Conservation (phyloP, 2,888 invertebrate genomes). For the Luffia ferchaultella region DNA sequence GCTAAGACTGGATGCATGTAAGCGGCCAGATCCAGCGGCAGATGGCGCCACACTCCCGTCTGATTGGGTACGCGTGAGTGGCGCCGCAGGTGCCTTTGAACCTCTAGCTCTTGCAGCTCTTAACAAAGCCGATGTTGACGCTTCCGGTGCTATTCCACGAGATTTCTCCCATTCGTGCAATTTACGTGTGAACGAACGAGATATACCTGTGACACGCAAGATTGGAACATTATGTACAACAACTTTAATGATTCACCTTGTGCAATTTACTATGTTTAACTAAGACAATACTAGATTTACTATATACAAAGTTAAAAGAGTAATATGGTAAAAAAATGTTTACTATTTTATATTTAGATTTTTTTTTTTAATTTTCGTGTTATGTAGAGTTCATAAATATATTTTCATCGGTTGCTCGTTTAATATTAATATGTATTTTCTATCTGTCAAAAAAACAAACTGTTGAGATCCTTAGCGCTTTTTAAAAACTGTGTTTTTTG, state of each 20-base stretch:
- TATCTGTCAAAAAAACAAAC: too few species aligned
- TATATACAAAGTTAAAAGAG: neutral
- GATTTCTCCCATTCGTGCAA: conserved; percentile 93
- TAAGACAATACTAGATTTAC: neutral
- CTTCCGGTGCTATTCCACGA: conserved; percentile 85
- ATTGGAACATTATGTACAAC: neutral
- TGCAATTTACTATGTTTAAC: neutral
- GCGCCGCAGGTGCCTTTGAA: conserved; percentile 33
- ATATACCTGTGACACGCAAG: conserved; percentile 63
- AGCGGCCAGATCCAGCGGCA: conserved; percentile 65
- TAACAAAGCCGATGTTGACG: conserved; percentile 82
- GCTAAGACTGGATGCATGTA: conserved; percentile 76
- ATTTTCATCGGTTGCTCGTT: too few species aligned
- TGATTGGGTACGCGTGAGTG: conserved; percentile 77
- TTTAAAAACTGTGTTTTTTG: too few species aligned
- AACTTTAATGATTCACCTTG: neutral
- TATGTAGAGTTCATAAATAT: too few species aligned
- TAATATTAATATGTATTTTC: too few species aligned
- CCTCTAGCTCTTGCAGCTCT: conserved; percentile 46
- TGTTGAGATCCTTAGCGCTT: too few species aligned
- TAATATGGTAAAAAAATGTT: neutral
- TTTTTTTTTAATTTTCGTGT: too few species aligned
- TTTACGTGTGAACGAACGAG: conserved; percentile 87
- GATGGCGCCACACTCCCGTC: conserved; percentile 76
- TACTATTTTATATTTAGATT: too few species aligned